These are phyloP conservation scores for Campoplex nolae DNA, from an alignment of 2,888 invertebrate genomes.

Conservation along the genomic window DNA sequence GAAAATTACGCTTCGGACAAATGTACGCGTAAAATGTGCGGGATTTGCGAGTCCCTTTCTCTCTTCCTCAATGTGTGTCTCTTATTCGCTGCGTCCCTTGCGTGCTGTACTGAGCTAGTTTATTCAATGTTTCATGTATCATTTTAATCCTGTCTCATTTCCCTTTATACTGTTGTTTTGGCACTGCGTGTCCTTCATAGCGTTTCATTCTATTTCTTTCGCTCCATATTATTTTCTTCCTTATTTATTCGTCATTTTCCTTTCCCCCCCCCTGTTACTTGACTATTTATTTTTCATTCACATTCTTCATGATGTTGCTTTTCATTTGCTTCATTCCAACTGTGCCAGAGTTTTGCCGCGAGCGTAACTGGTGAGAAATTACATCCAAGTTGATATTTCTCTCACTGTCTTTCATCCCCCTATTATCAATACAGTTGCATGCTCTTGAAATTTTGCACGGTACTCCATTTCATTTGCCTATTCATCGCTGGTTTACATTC, in stretches of 20 bases:
- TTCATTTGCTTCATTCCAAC: neutral
- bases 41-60: neutral
- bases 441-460: neutral
- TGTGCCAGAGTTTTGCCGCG: neutral
- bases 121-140: neutral
- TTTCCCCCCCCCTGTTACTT: neutral
- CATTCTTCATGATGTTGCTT: neutral
- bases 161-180: neutral
- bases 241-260: neutral
- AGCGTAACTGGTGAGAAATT: neutral
- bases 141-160: neutral
- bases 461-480: neutral
- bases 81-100: neutral
- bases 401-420: neutral
- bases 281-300: neutral
- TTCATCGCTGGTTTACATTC: neutral
- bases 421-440: neutral
- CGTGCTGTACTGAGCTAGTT: neutral
- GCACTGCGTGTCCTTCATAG: neutral
- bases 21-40: conserved; percentile 38
- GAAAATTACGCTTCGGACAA: conserved; percentile 60
- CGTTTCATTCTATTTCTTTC: no score
- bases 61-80: neutral
- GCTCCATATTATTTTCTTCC: neutral
- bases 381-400: neutral